Conservation (phyloP, 2,113 vertebrate genomes). For the Percina caprodes region DNA sequence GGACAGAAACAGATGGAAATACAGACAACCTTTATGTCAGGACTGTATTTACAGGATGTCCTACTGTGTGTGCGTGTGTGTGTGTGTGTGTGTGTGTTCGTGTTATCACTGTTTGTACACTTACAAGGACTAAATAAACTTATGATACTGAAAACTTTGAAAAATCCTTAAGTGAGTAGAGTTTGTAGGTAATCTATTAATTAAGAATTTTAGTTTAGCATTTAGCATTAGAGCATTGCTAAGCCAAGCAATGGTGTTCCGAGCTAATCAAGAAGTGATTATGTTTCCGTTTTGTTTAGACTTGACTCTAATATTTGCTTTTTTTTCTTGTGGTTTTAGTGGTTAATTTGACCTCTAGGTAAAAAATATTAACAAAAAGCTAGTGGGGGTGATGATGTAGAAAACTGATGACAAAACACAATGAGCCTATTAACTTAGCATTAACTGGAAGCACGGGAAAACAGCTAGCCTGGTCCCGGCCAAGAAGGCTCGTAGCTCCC, state of each 20-base stretch:
- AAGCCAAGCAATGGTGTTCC: neutral
- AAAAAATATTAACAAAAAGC: neutral
- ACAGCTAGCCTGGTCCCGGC: neutral
- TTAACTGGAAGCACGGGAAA: neutral
- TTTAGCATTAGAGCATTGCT: neutral
- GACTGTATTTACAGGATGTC: conserved; percentile 63
- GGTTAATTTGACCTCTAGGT: neutral
- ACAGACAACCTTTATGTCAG: conserved; percentile 54
- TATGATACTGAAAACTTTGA: neutral
- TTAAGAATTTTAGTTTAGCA: neutral
- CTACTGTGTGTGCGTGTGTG: conserved; percentile 60
- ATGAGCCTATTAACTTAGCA: neutral
- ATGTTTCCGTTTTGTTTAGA: neutral
- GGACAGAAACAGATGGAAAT: conserved; percentile 59
- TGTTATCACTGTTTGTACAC: neutral
- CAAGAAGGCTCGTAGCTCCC: neutral
- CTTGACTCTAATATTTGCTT: neutral
- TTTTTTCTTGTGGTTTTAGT: neutral
- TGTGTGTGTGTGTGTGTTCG: conserved; percentile 7
- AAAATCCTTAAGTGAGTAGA: no score
- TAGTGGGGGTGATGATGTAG: neutral
- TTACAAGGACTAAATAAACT: neutral
- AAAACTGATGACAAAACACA: neutral
- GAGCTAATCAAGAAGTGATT: neutral
- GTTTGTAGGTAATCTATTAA: neutral